phyloP scores from a whole-genome alignment of 2,797 vertebrate species.

The Hippoglossus hippoglossus region DNA sequence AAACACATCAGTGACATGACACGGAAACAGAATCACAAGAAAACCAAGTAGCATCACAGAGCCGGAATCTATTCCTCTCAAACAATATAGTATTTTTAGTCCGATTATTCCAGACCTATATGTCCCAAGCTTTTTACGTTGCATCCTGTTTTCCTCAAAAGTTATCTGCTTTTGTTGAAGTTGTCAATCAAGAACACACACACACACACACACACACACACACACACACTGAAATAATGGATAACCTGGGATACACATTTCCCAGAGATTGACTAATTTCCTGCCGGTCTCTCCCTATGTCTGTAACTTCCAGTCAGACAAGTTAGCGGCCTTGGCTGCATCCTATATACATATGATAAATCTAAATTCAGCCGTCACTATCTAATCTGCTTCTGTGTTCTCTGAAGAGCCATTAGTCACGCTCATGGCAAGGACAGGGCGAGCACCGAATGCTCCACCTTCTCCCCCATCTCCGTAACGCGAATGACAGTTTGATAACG shows the following conservation, averaged over 20 bases:
- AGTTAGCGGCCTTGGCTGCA: conserved; percentile 66
- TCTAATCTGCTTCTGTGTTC: conserved; percentile 72
- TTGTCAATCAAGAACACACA: conserved; percentile 28
- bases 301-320: conserved; percentile 47
- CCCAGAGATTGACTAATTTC: conserved; percentile 46
- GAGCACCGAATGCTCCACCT: neutral
- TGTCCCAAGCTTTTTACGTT: conserved; percentile 20
- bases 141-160: conserved; percentile 49
- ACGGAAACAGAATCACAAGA: conserved; percentile 3
- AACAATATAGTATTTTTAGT: neutral
- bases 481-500: neutral
- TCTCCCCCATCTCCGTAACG: neutral
- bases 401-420: conserved; percentile 52
- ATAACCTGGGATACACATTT: conserved; percentile 32
- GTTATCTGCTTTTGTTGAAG: conserved; percentile 36
- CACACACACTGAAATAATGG: conserved; percentile 15
- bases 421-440: conserved; percentile 19
- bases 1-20: conserved; percentile 22
- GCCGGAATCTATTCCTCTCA: too few relatives aligned
- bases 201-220: conserved; percentile 21
- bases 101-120: neutral
- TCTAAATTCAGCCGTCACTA: conserved; percentile 64
- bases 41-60: neutral
- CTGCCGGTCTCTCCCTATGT: conserved; percentile 50
- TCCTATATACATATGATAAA: conserved; percentile 57